Base-by-base conservation (phyloP, 2,113 vertebrate species). In the Carassius auratus region DNA sequence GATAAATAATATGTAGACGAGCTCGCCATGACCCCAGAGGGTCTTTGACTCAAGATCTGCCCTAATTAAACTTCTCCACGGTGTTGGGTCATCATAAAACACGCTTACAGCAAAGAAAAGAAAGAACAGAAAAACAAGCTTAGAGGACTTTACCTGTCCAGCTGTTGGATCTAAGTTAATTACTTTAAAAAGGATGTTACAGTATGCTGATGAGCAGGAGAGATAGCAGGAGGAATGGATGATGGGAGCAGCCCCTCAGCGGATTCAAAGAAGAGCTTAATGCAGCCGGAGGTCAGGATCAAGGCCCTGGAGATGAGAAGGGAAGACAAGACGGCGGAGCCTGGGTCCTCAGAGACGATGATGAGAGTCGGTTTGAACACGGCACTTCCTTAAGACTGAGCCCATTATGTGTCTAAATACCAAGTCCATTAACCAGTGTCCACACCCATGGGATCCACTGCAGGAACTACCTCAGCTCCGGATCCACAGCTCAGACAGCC, bases 321-420 rank as follows among this genome's bases (percentile, higher is more conserved):
- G 61, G 74, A 85, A 87, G 83, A 87, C 83, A 85, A 78, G 79
- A 78, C 45, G 73, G 61, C 50, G 23, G 82, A 78, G 77, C 38
- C 50, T 2, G 7, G 76, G 77, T 78, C 84, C 85, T 71, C 38
- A 1, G 86, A 85, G 86, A 86, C 69, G 76, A 77, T 83, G 75
- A 79, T 76, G 71, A 81, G 14, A 76, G 42, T 48, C 26, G 26
- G 86, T 84, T 80, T 81, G 74, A 80, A 85, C n/a, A 21, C 52
- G 45, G 42, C 81, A 71, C 76, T 77, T 87, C 83, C 88, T 88
- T 76, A 89, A 86, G 80, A 86, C 76, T 52, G 76, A 62, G 55
- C 86, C 89, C 90, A 91, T 91, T 91, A 90, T 88, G 84, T 42
- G 86, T 87, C 90, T 90, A 90, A 91, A 88, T 83, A 88, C 75